Evolutionary conservation across 2,797 vertebrate genomes (phyloP).

Genomic region (Acrossocheilus fasciatus): DNA sequence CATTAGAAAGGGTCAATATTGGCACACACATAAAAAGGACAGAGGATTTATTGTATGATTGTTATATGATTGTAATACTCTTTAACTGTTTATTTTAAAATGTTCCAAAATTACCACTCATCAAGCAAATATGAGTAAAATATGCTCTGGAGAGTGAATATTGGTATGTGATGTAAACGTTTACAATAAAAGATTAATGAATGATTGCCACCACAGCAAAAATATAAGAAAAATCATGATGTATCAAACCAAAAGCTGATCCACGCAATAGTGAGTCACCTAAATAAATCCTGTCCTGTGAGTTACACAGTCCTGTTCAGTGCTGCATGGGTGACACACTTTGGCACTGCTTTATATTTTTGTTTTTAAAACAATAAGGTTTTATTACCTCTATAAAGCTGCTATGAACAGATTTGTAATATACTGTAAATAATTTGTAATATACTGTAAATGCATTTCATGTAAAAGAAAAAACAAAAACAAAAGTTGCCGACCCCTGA

Average conservation of each 20-base stretch:
- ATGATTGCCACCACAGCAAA: background rate
- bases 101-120: background rate
- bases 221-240: background rate
- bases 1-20: background rate
- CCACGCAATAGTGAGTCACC: background rate
- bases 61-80: background rate
- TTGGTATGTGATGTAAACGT: background rate
- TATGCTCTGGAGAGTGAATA: background rate
- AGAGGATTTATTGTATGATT: background rate
- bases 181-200: background rate
- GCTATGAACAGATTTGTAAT: background rate
- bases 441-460: background rate
- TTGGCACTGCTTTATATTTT: background rate
- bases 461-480: background rate
- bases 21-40: background rate
- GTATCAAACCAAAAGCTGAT: background rate
- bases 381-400: background rate
- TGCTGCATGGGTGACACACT: background rate
- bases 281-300: background rate
- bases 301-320: background rate
- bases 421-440: background rate
- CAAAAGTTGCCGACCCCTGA: conserved; percentile 20
- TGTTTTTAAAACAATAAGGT: background rate
- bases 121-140: background rate
- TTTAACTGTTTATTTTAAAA: background rate